A percentile compares a stretch with the other conserved stretches of the same genome.
These are phyloP conservation scores for Orthosia cruda DNA, from an alignment of 2,888 invertebrate genomes.

Conservation along the genomic window DNA sequence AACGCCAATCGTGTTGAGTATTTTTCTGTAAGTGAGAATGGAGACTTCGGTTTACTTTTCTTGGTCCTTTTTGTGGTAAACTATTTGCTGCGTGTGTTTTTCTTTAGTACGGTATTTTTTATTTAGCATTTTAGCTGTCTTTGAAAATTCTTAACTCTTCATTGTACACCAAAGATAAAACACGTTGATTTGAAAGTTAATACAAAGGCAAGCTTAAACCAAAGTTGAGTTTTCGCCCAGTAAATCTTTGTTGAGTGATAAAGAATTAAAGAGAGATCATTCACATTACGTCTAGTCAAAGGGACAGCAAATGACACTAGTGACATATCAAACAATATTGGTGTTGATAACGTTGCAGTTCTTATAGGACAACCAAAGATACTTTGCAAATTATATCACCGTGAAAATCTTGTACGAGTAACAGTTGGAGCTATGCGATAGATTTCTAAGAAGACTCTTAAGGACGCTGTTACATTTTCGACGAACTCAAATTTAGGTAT, in stretches of 20 bases:
- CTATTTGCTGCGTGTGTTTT: conserved; percentile 4
- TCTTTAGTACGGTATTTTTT: background rate
- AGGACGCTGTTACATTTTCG: no score
- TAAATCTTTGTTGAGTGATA: no score
- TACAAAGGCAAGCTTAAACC: no score
- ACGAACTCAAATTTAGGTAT: no score
- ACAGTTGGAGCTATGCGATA: no score
- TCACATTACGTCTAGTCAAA: background rate
- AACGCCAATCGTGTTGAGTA: conserved; percentile 23
- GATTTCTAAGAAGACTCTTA: background rate
- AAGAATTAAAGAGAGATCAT: no score
- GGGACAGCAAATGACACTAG: background rate
- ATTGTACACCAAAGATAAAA: no score
- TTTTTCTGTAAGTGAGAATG: conserved; percentile 1
- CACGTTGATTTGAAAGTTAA: no score
- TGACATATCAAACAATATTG: background rate
- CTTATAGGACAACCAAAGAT: no score
- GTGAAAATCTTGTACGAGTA: background rate
- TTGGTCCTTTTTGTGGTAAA: conserved; percentile 5
- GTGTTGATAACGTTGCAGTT: background rate
- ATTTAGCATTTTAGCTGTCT: background rate
- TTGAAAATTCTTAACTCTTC: no score
- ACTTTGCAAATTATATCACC: background rate
- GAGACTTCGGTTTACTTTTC: background rate
- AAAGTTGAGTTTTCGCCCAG: no score